These are phyloP conservation scores for Aleiodes leptofemur DNA, from an alignment of 2,888 invertebrate genomes.

Conservation along the genomic window DNA sequence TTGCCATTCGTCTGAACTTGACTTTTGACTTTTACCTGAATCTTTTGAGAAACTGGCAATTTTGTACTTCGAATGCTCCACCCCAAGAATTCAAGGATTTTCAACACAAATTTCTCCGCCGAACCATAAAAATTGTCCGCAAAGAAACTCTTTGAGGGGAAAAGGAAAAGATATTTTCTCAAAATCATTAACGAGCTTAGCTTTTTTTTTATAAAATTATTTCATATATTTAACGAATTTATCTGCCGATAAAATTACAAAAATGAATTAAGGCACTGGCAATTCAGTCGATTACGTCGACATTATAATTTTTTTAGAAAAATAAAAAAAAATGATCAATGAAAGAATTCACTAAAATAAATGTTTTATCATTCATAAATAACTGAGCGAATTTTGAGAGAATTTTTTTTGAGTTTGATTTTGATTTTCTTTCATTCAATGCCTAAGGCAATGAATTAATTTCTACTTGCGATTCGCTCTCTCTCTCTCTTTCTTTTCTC, in stretches of 20 bases:
- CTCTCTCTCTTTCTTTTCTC: constrained; percentile 46
- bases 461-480: constrained; percentile 46
- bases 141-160: neutral
- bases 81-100: constrained; percentile 19
- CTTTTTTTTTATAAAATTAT: constrained; percentile 60
- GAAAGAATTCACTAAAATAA: constrained; percentile 32
- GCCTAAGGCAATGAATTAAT: constrained; percentile 21
- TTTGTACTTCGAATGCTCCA: neutral
- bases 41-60: neutral
- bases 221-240: constrained; percentile 70
- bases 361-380: constrained; percentile 25
- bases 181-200: constrained; percentile 24
- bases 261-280: constrained; percentile 61
- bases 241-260: constrained; percentile 63
- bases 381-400: constrained; percentile 24
- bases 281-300: constrained; percentile 44
- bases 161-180: neutral
- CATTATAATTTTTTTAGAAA: constrained; percentile 6
- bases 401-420: constrained; percentile 7
- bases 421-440: constrained; percentile 12
- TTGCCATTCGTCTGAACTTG: neutral
- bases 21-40: constrained; percentile 21
- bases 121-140: neutral
- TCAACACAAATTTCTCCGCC: neutral
- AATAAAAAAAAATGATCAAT: constrained; percentile 15